phyloP scores from a whole-genome alignment of 2,797 vertebrate genomes.

The Acrocephalus scirpaceus region DNA sequence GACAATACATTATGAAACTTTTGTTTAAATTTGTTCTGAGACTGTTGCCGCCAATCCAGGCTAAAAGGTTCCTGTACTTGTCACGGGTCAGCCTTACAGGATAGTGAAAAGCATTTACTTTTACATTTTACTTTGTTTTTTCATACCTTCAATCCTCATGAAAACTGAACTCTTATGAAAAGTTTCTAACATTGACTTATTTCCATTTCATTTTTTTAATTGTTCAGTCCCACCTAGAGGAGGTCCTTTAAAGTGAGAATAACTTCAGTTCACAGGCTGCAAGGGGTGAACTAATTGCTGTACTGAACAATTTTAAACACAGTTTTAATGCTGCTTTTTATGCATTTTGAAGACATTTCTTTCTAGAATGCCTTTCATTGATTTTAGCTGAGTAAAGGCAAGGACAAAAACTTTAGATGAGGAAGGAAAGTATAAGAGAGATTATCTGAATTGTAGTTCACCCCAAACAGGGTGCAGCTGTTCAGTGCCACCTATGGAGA shows the following conservation, averaged over 20 bases:
- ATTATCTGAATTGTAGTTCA: background rate
- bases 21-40: conserved; percentile 25
- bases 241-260: background rate
- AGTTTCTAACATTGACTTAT: background rate
- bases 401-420: background rate
- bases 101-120: background rate
- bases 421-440: background rate
- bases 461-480: background rate
- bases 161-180: background rate
- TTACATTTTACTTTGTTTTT: background rate
- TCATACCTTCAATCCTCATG: conserved; percentile 59
- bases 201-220: background rate
- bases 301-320: background rate
- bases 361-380: background rate
- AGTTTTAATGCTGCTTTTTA: background rate
- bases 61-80: background rate
- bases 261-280: background rate
- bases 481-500: background rate
- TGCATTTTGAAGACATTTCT: background rate
- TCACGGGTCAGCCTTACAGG: conserved; percentile 7
- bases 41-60: conserved; percentile 56
- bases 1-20: background rate
- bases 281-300: background rate
- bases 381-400: background rate
- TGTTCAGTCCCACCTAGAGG: background rate